phyloP scores from a whole-genome alignment of 2,888 invertebrate species.

The Bombylius discolor region DNA sequence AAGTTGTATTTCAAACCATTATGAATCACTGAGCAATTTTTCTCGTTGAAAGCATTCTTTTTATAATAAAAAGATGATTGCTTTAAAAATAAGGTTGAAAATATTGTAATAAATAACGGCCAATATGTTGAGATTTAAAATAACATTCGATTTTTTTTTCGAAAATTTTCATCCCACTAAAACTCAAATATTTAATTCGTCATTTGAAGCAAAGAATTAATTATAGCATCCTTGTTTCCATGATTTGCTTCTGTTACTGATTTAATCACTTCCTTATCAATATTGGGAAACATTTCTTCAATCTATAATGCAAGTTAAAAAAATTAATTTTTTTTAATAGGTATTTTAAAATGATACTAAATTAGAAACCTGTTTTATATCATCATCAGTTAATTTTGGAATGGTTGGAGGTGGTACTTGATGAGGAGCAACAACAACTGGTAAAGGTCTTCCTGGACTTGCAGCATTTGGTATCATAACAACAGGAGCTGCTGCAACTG shows the following conservation, averaged over 20 bases:
- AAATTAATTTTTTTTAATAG: neutral
- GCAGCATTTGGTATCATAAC: constrained; percentile 52
- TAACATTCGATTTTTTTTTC: too few relatives aligned
- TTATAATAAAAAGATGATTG: too few relatives aligned
- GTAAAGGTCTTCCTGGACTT: constrained; percentile 20
- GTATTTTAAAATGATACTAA: neutral
- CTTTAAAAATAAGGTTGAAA: too few relatives aligned
- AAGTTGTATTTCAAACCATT: too few relatives aligned
- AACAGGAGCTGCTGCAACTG: constrained; percentile 46
- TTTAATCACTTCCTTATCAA: constrained; percentile 84
- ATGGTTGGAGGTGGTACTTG: constrained; percentile 20
- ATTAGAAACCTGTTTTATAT: constrained; percentile 46
- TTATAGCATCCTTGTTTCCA: constrained; percentile 80
- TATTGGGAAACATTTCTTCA: constrained; percentile 92
- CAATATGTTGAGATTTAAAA: too few relatives aligned
- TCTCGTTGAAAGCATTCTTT: too few relatives aligned
- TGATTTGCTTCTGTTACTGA: constrained; percentile 80
- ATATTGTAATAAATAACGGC: too few relatives aligned
- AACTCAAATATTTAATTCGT: constrained; percentile 39
- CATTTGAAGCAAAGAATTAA: constrained; percentile 84
- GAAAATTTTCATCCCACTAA: too few relatives aligned
- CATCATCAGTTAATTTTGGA: constrained; percentile 41
- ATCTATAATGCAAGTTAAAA: constrained; percentile 44
- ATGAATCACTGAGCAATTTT: too few relatives aligned
- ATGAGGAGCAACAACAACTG: constrained; percentile 24